Evolutionary conservation across 2,113 vertebrate species (phyloP).

Genomic region (Phalacrocorax pelagicus): DNA sequence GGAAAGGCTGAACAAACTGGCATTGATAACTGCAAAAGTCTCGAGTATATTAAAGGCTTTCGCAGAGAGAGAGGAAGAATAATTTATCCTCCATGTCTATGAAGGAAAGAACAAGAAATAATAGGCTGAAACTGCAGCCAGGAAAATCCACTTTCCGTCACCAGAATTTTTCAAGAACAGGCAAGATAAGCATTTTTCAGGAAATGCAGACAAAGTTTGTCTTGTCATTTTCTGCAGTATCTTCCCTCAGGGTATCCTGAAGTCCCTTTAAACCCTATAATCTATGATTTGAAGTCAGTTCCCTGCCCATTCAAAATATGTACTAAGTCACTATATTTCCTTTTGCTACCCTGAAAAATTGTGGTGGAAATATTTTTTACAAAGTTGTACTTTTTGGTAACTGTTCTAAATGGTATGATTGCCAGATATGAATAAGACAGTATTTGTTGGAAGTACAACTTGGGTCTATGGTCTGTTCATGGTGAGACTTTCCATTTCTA

Average conservation of each 20-base stretch:
- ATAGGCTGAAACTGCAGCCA: not conserved
- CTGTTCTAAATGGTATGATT: slow-evolving; percentile 11
- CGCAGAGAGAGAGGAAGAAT: not conserved
- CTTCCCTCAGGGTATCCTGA: not conserved
- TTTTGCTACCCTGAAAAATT: not conserved
- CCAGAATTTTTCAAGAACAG: not conserved
- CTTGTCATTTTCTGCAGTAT: not conserved
- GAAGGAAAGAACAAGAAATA: not conserved
- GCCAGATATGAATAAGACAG: not conserved
- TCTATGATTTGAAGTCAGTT: not conserved
- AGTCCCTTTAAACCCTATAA: slow-evolving; percentile 9
- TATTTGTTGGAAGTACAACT: slow-evolving; percentile 18
- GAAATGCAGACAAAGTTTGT: not conserved
- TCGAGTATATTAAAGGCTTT: not conserved
- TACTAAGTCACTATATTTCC: slow-evolving; percentile 5
- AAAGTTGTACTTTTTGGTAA: slow-evolving; percentile 15
- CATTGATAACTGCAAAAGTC: not conserved
- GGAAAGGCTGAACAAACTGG: not conserved
- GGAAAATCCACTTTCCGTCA: not conserved
- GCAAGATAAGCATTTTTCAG: not conserved
- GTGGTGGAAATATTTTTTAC: not conserved
- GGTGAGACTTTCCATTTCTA: not conserved
- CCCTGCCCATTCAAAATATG: not conserved
- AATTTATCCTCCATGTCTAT: not conserved
- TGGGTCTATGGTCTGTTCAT: not conserved